phyloP scores from a whole-genome alignment of 1,140 invertebrate genomes.

The Capitella teleta region DNA sequence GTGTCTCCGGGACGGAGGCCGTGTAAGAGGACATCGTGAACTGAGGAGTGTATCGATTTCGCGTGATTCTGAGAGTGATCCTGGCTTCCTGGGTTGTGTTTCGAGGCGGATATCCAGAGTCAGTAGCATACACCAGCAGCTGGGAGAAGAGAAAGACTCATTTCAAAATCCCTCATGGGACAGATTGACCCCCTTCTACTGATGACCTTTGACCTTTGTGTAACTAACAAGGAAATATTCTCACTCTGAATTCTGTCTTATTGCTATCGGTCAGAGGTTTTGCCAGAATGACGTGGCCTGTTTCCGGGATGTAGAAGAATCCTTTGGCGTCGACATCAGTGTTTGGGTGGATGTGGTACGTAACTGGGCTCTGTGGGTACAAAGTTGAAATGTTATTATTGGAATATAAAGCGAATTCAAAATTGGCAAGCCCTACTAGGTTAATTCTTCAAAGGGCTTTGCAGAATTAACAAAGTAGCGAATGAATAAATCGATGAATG shows the following conservation, averaged over 20 bases:
- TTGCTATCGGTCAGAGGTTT: constrained; percentile 2
- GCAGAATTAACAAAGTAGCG: too few species aligned
- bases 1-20: not conserved
- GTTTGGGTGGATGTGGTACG: not conserved
- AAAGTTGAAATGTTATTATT: too few species aligned
- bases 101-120: constrained; percentile 7
- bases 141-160: not conserved
- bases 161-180: not conserved
- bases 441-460: too few species aligned
- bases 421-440: too few species aligned
- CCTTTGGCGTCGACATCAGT: not conserved
- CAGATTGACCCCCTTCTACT: not conserved
- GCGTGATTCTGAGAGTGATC: not conserved
- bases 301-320: constrained; percentile 4
- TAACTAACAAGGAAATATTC: not conserved
- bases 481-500: too few species aligned
- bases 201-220: not conserved
- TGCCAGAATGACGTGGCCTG: constrained; percentile 3
- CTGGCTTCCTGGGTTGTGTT: constrained; percentile 1
- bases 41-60: not conserved
- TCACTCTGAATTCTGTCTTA: constrained; percentile 2
- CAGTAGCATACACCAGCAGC: constrained; percentile 3
- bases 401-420: too few species aligned
- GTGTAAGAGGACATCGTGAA: not conserved
- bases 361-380: too few species aligned